Base-by-base conservation (phyloP, 2,888 invertebrate genomes). In the Leptarthrus brevirostris region DNA sequence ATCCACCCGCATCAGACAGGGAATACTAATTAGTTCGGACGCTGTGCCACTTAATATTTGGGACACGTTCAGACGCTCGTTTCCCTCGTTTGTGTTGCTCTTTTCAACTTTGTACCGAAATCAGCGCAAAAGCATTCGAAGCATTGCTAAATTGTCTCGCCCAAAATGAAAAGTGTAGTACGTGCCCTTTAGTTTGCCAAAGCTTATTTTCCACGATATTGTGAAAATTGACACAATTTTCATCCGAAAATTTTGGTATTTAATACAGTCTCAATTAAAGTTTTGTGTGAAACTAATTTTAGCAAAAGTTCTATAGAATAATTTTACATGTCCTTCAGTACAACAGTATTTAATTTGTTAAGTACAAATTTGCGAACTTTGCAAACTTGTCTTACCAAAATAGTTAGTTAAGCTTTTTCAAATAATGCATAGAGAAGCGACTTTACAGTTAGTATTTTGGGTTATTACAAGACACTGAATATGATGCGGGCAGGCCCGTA, bases 21-120 rank as follows among this genome's bases (percentile, higher is more conserved):
- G 64, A 64, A 64, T 64, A 47, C 64, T 64, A 64, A 64, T 64
- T 64, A 64, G 64, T 22, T 64, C 12, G 8, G 44, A 64, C 44
- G 18, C 24, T 40, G 16, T 22, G 12, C 12, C 3, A 24, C 47
- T 64, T 44, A 12, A 12, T 44, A 64, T 64, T 64, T 44, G 24
- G 8, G 14, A 24, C 64, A 64, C 64, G 64, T 64, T 40, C 64
- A 64, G 64, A 64, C 47, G 44, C 24, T 64, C 64, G 64, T 44
- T 64, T 44, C 24, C 44, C 64, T 44, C 64, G 64, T 64, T 64
- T 44, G 44, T 64, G 44, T 44, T 61, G 36, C 20, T 22, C 61
- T 20, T 10, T 44, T 64, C 44, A 44, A 36, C 20, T 44, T 44
- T 47, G 24, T 30, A 44, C 44, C 26, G 18, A 64, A 64, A 64